Evolutionary conservation across 2,113 vertebrate species (phyloP), one percentile per base, ranked within the genome.

Genomic region (Dendropsophus ebraccatus): DNA sequence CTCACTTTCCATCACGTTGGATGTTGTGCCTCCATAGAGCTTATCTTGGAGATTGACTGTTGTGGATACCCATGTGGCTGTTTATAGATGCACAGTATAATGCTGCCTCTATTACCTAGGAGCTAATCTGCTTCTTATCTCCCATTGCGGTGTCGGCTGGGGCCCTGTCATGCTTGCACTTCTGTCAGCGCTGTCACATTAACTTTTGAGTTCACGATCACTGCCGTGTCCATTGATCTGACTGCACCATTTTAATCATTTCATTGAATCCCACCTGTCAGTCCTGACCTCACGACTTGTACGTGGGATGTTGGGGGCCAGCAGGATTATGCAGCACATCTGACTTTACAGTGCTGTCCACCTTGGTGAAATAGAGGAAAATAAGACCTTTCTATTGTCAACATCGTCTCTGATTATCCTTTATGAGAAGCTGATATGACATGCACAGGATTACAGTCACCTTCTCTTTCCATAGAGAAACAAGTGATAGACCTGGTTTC

Each of bases 251-350:
- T 85, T 77, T 77, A 85, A 85, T 85, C 73, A 77, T 85, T 77
- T 50, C 83, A 77, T 85, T 67, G 73, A 85, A 77, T 85, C 30
- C 41, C 74, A 65, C 83, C 83, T 85, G 83, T 65, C 83, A 78
- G 28, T 50, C 45, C 30, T 69, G 83, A 77, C 73, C 73, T 65
- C 45, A 41, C 37, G 37, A 37, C 47, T 54, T 41, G 28, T 72
- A 62, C 83, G 73, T 85, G 83, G 83, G 83, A 50, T 54, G 81
- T n/a, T 56, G 32, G 8, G 49, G 67, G 35, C 28, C 23, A 35
- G 30, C 30, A 54, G 81, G 81, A 83, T 83, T 83, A 83, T 47
- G 14, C 19, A 1, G 8, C 14, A 12, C n/a, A 52, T 32, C 54
- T 21, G 25, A 41, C 41, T 41, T 41, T 41, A 41, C 41, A 41